phyloP scores from a whole-genome alignment of 2,888 invertebrate species.

The Monopis laevigella region DNA sequence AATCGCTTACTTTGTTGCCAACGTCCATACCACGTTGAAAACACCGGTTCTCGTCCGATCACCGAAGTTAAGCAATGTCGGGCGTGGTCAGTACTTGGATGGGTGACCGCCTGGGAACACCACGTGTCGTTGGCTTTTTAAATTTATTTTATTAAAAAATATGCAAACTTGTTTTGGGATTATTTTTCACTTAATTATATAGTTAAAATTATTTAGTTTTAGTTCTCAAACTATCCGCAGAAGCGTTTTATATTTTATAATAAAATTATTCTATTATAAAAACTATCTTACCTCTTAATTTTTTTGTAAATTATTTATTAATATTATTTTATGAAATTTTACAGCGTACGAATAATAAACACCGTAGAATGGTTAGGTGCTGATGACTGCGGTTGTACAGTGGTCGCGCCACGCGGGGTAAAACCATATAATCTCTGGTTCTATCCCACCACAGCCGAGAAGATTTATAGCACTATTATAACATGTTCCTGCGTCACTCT shows the following conservation, averaged over 20 bases:
- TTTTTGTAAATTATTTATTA: background rate
- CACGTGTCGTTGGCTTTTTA: slow-evolving; percentile 22
- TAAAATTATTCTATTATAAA: too few relatives aligned
- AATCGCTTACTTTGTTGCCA: too few relatives aligned
- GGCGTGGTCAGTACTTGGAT: slow-evolving; percentile 24
- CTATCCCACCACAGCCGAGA: slow-evolving; percentile 40
- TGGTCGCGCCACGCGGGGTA: slow-evolving; percentile 48
- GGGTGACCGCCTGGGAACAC: slow-evolving; percentile 25
- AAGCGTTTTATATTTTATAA: too few relatives aligned
- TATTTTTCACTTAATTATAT: too few relatives aligned
- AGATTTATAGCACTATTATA: slow-evolving; percentile 45
- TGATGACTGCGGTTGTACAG: slow-evolving; percentile 38
- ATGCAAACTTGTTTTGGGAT: too few relatives aligned
- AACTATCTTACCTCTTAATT: background rate
- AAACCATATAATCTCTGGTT: slow-evolving; percentile 54
- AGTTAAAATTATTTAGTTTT: too few relatives aligned
- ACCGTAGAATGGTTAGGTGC: slow-evolving; percentile 48
- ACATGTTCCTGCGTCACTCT: slow-evolving; percentile 50
- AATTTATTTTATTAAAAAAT: too few relatives aligned
- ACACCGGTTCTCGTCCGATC: slow-evolving; percentile 22
- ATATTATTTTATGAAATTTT: slow-evolving; percentile 18
- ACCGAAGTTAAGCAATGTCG: slow-evolving; percentile 23
- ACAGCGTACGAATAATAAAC: slow-evolving; percentile 44
- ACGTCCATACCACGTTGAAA: slow-evolving; percentile 21
- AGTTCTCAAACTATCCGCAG: too few relatives aligned